These are phyloP conservation scores for Priocnemis perturbator DNA, from an alignment of 2,888 invertebrate genomes.

Conservation along the genomic window DNA sequence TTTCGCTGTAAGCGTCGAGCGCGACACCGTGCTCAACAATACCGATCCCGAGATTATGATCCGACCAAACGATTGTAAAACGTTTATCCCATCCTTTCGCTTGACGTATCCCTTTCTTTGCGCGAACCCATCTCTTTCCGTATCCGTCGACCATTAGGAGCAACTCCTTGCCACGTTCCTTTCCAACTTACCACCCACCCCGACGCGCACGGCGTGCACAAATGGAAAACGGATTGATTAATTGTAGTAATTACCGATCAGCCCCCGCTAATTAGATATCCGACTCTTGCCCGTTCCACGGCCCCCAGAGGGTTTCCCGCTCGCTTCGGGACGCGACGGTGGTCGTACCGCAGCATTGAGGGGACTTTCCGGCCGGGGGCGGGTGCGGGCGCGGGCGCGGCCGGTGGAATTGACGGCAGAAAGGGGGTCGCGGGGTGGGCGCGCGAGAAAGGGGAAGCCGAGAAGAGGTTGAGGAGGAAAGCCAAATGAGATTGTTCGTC, in stretches of 20 bases:
- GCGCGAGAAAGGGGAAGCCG: conserved; percentile 53
- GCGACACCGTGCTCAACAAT: conserved; percentile 37
- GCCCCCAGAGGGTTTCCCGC: conserved; percentile 66
- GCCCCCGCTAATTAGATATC: conserved; percentile 76
- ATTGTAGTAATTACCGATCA: conserved; percentile 79
- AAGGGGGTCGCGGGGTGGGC: conserved; percentile 53
- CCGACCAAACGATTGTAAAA: conserved; percentile 38
- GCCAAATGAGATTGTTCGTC: conserved; percentile 74
- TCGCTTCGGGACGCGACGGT: conserved; percentile 56
- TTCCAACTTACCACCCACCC: conserved; percentile 4
- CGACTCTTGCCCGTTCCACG: conserved; percentile 67
- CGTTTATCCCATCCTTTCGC: conserved; percentile 38
- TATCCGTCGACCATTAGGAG: conserved; percentile 28
- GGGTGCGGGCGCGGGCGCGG: conserved; percentile 24
- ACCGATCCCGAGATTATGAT: conserved; percentile 46
- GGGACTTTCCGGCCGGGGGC: conserved; percentile 46
- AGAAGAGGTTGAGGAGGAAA: conserved; percentile 48
- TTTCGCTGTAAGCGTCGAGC: too few relatives aligned
- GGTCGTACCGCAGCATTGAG: conserved; percentile 39
- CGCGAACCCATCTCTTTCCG: neutral
- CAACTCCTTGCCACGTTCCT: conserved; percentile 27
- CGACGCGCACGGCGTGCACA: conserved; percentile 64
- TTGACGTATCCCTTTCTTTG: conserved; percentile 16
- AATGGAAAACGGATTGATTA: conserved; percentile 78
- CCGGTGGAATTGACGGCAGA: conserved; percentile 33